Percentiles rank a stretch among this genome's conserved stretches.
phyloP scores from a whole-genome alignment of 2,797 vertebrate genomes.

The Pyrrhura leucotis region DNA sequence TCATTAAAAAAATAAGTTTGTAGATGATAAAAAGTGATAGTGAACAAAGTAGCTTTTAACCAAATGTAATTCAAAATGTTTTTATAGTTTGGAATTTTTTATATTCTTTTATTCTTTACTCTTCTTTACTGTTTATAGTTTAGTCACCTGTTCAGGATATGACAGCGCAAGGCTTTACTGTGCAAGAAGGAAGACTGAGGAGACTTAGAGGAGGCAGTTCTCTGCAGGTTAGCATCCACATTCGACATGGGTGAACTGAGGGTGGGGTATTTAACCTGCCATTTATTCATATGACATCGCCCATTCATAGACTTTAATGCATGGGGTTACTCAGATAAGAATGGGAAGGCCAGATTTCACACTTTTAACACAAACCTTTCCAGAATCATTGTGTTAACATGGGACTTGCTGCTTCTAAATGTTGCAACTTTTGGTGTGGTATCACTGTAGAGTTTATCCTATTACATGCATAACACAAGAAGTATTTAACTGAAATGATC shows the following conservation, averaged over 20 bases:
- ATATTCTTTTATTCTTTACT: not conserved
- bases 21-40: not conserved
- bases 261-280: not conserved
- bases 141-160: not conserved
- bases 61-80: not conserved
- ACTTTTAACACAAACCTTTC: not conserved
- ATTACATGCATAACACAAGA: not conserved
- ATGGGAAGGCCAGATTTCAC: not conserved
- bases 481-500: constrained; percentile 42
- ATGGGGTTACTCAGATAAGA: not conserved
- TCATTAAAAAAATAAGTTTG: not conserved
- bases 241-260: accelerated
- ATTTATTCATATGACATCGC: not conserved
- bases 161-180: not conserved
- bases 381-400: not conserved
- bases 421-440: not conserved
- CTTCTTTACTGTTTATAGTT: not conserved
- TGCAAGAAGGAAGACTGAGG: not conserved
- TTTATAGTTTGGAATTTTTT: not conserved
- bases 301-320: accelerated
- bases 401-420: not conserved
- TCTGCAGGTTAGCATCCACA: not conserved
- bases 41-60: not conserved
- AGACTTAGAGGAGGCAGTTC: not conserved
- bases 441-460: not conserved